A percentile compares a stretch with the other conserved stretches of the same genome.
Conservation (phyloP, 2,888 invertebrate species). For the Crepidodera aurea region DNA sequence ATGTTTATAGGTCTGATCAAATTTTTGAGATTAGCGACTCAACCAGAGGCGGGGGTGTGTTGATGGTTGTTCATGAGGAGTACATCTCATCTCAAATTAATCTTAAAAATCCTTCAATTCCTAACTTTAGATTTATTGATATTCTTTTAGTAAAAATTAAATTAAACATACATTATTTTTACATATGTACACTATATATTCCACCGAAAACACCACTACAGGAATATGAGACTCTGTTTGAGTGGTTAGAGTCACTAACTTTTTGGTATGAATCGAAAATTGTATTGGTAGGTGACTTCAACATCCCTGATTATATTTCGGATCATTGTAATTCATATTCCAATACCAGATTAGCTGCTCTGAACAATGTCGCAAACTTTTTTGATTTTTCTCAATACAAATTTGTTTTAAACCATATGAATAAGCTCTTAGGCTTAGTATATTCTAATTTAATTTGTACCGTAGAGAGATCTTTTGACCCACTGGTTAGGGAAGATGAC, state of each 20-base stretch:
- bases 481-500: no score
- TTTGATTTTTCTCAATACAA: not conserved
- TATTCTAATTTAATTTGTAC: not conserved
- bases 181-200: not conserved
- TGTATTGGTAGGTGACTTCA: not conserved
- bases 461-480: not conserved
- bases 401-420: no score
- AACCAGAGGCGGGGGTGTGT: constrained; percentile 3
- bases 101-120: not conserved
- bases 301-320: not conserved
- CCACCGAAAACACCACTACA: not conserved
- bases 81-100: constrained; percentile 1
- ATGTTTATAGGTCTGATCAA: not conserved
- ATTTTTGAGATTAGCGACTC: not conserved
- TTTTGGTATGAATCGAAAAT: not conserved
- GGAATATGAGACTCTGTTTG: not conserved
- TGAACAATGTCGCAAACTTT: not conserved
- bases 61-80: constrained; percentile 9
- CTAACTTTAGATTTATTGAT: not conserved
- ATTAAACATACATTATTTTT: not conserved
- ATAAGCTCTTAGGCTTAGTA: not conserved
- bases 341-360: not conserved
- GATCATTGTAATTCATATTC: not conserved
- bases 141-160: constrained; percentile 1
- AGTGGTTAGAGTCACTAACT: not conserved